Evolutionary conservation across 2,113 vertebrate species (phyloP).

Genomic region (Psilopsiagon aurifrons): DNA sequence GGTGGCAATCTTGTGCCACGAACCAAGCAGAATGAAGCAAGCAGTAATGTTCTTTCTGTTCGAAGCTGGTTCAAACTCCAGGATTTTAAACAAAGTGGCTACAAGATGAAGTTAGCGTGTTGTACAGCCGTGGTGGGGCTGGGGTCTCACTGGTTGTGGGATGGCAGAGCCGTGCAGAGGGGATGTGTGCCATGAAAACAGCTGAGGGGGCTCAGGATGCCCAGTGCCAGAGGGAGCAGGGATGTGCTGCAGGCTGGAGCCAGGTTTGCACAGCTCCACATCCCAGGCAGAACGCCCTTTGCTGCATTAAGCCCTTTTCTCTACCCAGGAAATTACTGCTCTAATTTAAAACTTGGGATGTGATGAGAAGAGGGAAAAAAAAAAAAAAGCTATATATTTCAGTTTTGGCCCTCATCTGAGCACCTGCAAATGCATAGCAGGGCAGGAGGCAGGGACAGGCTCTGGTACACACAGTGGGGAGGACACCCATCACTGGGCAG

Average conservation of each 20-base stretch:
- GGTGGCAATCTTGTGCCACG: not conserved
- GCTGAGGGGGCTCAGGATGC: not conserved
- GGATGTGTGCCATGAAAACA: not conserved
- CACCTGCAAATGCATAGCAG: not conserved
- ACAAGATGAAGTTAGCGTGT: not conserved
- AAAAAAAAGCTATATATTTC: not conserved
- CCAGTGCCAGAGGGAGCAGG: not conserved
- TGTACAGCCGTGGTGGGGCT: not conserved
- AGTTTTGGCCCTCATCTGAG: not conserved
- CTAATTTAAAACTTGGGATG: not conserved
- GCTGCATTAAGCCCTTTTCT: not conserved
- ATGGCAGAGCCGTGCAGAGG: not conserved
- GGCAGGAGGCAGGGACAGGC: not conserved
- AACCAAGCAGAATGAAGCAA: not conserved
- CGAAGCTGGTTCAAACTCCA: not conserved
- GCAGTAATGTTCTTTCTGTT: not conserved
- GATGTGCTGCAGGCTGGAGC: not conserved
- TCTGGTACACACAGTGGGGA: not conserved
- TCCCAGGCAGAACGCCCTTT: not conserved
- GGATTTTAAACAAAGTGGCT: not conserved
- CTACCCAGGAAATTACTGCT: not conserved
- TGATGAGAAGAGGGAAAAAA: not conserved
- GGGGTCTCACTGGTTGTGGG: fast-evolving
- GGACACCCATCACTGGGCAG: fast-evolving
- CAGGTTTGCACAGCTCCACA: not conserved